Evolutionary conservation across 2,797 vertebrate species (phyloP).

Genomic region (Anguilla pacifica): DNA sequence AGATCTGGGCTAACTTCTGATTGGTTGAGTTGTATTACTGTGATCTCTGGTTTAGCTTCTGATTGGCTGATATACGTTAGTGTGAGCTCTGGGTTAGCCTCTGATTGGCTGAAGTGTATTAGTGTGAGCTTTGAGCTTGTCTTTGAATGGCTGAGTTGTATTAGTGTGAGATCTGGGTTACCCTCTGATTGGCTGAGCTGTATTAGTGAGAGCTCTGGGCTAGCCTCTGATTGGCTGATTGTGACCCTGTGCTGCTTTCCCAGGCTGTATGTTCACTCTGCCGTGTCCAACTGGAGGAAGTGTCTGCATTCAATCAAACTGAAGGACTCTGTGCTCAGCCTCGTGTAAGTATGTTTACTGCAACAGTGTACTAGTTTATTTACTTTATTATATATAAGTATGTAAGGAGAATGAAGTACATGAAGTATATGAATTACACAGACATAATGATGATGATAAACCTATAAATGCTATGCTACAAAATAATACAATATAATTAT

Average conservation of each 20-base stretch:
- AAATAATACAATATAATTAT: neutral
- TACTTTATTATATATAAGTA: neutral
- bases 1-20: neutral
- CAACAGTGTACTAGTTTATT: no score
- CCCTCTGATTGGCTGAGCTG: neutral
- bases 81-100: neutral
- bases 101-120: neutral
- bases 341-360: slow-evolving; percentile 81
- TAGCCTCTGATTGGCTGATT: neutral
- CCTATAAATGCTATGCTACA: neutral
- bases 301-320: slow-evolving; percentile 97
- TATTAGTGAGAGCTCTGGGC: neutral
- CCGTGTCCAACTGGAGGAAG: slow-evolving; percentile 93
- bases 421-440: neutral
- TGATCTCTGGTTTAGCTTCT: neutral
- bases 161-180: neutral
- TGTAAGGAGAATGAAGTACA: no score
- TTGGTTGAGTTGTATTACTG: neutral
- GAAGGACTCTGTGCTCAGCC: slow-evolving; percentile 93
- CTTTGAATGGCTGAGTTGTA: neutral
- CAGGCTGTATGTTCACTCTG: slow-evolving; percentile 94
- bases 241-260: slow-evolving; percentile 18
- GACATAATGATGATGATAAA: neutral
- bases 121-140: neutral
- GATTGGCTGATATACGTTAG: neutral